Conservation (phyloP, 2,113 vertebrate species). For the Apistogramma diplotaenia region DNA sequence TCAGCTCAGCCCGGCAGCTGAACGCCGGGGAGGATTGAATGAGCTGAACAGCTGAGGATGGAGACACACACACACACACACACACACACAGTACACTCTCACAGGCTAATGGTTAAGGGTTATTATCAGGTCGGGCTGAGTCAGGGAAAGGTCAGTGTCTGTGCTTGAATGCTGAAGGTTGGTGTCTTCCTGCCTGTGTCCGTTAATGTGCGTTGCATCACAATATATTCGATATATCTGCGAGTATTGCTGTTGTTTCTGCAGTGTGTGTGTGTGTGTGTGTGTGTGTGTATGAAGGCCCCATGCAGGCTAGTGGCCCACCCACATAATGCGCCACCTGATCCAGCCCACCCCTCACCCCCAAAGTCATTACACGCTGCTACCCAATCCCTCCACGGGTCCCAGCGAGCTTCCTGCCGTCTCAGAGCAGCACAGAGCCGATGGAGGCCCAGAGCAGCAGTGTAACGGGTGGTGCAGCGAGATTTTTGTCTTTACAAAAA, state of each 20-base stretch:
- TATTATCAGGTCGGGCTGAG: conserved; percentile 44
- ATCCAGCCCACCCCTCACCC: conserved; percentile 51
- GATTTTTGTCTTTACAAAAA: background rate
- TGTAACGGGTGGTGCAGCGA: background rate
- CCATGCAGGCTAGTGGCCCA: conserved; percentile 33
- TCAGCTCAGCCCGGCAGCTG: conserved; percentile 35
- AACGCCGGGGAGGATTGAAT: conserved; percentile 35
- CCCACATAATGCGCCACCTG: conserved; percentile 63
- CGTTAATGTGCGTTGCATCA: background rate
- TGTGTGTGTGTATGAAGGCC: background rate
- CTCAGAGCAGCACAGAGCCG: background rate
- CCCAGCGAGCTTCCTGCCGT: conserved; percentile 20
- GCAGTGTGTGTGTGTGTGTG: background rate
- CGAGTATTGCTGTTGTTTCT: background rate
- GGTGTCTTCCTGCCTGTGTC: background rate
- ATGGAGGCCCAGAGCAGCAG: background rate
- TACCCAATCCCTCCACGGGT: conserved; percentile 37
- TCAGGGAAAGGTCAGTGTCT: conserved; percentile 26
- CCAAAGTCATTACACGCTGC: conserved; percentile 61
- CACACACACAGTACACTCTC: background rate
- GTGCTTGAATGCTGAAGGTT: background rate
- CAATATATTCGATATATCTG: background rate
- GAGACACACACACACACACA: background rate
- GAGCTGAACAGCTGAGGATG: conserved; percentile 66
- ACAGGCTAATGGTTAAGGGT: conserved; percentile 48